Conservation (phyloP, 2,888 invertebrate genomes). For the Abscondita cerata region DNA sequence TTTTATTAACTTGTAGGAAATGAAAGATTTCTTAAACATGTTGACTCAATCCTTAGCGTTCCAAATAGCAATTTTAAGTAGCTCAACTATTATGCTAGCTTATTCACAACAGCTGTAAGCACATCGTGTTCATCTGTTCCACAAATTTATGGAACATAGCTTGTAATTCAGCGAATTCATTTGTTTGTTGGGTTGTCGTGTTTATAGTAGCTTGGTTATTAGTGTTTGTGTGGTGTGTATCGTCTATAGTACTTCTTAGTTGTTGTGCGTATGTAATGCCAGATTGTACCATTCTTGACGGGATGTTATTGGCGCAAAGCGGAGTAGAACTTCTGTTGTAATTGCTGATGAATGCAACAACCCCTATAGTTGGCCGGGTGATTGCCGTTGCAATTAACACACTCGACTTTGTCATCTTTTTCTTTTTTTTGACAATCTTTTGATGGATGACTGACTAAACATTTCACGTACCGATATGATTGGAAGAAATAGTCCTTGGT, state of each 20-base stretch:
- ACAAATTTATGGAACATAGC: too few relatives aligned
- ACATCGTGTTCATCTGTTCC: too few relatives aligned
- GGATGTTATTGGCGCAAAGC: neutral
- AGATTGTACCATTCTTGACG: neutral
- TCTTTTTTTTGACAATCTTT: neutral
- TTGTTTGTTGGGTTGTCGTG: too few relatives aligned
- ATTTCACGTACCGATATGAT: constrained; percentile 7
- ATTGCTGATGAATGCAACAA: neutral
- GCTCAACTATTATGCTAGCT: too few relatives aligned
- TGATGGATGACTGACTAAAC: neutral
- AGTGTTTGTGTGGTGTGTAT: neutral
- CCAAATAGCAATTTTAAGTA: constrained; percentile 9
- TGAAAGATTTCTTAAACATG: constrained; percentile 9
- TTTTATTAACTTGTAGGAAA: constrained; percentile 10
- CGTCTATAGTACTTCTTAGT: neutral
- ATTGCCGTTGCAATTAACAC: constrained; percentile 2
- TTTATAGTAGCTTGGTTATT: neutral
- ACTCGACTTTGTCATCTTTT: neutral
- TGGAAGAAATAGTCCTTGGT: constrained; percentile 6
- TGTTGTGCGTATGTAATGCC: neutral
- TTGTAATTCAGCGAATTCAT: too few relatives aligned
- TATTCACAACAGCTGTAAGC: too few relatives aligned
- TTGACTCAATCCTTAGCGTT: constrained; percentile 13
- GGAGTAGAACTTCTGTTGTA: neutral
- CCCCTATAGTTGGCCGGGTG: constrained; percentile 2